Conservation (phyloP, 2,888 invertebrate species). For the Caradrina clavipalpis region DNA sequence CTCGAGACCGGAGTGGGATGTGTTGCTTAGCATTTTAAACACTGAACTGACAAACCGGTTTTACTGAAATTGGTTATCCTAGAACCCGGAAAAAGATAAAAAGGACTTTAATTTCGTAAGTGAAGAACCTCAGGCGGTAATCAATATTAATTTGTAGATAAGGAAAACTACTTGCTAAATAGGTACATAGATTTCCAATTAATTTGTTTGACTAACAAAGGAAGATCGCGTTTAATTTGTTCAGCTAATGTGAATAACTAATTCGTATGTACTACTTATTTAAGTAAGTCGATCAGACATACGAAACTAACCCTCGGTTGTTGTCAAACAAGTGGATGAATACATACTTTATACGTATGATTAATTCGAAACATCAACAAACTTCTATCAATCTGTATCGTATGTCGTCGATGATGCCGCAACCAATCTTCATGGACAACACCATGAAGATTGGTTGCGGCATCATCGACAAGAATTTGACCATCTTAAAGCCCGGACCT, state of each 20-base stretch:
- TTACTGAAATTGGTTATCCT: constrained; percentile 1
- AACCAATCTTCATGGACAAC: neutral
- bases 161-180: constrained; percentile 28
- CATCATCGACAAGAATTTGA: neutral
- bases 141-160: constrained; percentile 16
- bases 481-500: neutral
- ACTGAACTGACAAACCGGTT: constrained; percentile 5
- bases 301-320: constrained; percentile 26
- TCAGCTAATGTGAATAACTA: constrained; percentile 23
- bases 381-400: neutral
- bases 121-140: neutral
- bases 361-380: constrained; percentile 10
- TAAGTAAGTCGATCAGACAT: constrained; percentile 16
- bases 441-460: too few species aligned
- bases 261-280: constrained; percentile 23
- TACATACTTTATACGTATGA: constrained; percentile 28
- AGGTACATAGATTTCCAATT: constrained; percentile 27
- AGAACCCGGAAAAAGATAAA: constrained; percentile 10
- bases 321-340: constrained; percentile 37
- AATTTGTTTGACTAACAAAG: constrained; percentile 36
- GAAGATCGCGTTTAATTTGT: constrained; percentile 35
- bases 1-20: neutral
- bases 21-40: constrained; percentile 6
- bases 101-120: constrained; percentile 5
- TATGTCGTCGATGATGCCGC: neutral